Evolutionary conservation across 35 echinoderm and acorn worm genomes (phyloP).

Genomic region (Apostichopus japonicus): DNA sequence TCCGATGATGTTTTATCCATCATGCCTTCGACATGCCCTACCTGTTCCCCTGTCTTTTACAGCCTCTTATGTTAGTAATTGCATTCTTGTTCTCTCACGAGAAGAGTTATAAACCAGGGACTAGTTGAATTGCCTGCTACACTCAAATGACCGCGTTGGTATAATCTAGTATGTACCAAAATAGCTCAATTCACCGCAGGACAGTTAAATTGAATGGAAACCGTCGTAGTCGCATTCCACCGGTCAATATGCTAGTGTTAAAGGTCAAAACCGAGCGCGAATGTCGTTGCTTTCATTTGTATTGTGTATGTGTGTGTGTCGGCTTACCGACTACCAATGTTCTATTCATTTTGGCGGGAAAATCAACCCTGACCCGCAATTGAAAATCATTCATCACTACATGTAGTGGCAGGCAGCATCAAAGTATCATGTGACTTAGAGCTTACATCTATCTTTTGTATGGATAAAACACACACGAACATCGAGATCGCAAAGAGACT

Average conservation of each 20-base stretch:
- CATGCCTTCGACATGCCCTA: background rate
- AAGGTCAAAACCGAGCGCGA: background rate
- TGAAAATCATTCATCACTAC: background rate
- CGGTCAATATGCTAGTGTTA: background rate
- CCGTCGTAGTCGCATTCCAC: background rate
- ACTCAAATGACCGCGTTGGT: background rate
- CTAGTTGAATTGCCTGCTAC: background rate
- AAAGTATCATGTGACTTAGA: background rate
- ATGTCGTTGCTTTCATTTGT: too few species aligned
- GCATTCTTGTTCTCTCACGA: background rate
- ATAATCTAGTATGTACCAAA: background rate
- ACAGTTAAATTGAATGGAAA: background rate
- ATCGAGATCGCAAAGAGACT: background rate
- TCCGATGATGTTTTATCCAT: background rate
- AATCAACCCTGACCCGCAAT: background rate
- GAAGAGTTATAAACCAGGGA: background rate
- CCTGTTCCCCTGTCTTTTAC: background rate
- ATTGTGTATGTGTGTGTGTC: too few species aligned
- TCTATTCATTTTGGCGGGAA: background rate
- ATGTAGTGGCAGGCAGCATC: background rate
- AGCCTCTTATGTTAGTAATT: background rate
- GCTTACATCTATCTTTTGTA: background rate
- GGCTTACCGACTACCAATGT: background rate
- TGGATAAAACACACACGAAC: background rate
- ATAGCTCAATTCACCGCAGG: background rate